phyloP scores from a whole-genome alignment of 2,888 invertebrate genomes.

The Aphelenchoides bicaudatus region DNA sequence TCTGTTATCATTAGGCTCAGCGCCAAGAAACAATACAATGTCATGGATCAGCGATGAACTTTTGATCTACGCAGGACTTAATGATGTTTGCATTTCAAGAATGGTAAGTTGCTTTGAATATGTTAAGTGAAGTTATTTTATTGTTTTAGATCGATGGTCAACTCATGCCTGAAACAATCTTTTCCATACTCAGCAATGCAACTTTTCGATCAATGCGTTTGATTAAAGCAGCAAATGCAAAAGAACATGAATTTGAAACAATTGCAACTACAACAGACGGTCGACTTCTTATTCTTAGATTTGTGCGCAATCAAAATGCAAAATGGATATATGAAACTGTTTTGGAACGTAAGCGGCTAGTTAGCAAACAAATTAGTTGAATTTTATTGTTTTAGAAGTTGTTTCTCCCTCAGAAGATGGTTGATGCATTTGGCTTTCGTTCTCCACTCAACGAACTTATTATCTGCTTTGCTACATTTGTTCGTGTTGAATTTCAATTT shows the following conservation, averaged over 20 bases:
- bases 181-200: constrained; percentile 7
- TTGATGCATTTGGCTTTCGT: constrained; percentile 15
- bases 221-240: not conserved
- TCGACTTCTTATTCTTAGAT: not conserved
- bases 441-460: not conserved
- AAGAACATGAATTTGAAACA: constrained; percentile 9
- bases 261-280: constrained; percentile 7
- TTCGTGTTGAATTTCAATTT: constrained; percentile 1
- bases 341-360: constrained; percentile 8
- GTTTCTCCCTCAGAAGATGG: constrained; percentile 9
- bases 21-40: constrained; percentile 8
- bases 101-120: constrained; percentile 7
- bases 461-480: constrained; percentile 5
- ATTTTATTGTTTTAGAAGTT: constrained; percentile 1
- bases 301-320: not conserved
- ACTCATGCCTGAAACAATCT: constrained; percentile 14
- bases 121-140: not conserved
- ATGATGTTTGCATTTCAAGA: constrained; percentile 8
- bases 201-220: constrained; percentile 15
- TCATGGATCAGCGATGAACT: constrained; percentile 15
- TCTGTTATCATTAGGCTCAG: not conserved
- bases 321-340: constrained; percentile 15
- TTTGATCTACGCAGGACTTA: constrained; percentile 12
- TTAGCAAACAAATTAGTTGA: not conserved
- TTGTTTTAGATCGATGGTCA: constrained; percentile 13